These are phyloP conservation scores for Ormyrus pomaceus DNA, from an alignment of 2,888 invertebrate species.

Conservation along the genomic window DNA sequence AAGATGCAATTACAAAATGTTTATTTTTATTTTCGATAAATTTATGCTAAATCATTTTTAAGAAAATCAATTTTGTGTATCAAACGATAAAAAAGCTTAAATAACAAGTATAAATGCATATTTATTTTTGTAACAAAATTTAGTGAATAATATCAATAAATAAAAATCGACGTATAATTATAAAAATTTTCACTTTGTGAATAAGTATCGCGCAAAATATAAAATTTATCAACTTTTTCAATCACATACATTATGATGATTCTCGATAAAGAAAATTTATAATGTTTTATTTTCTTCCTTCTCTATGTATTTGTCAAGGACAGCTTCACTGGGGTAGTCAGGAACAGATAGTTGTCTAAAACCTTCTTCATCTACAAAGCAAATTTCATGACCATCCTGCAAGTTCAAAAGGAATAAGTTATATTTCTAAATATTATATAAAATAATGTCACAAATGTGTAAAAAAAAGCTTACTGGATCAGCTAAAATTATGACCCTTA, in stretches of 20 bases:
- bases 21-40: no score
- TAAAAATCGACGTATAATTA: background rate
- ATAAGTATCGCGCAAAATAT: background rate
- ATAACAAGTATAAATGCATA: constrained; percentile 12
- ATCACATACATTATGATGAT: no score
- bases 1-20: no score
- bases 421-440: background rate
- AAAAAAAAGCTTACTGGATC: constrained; percentile 88
- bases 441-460: constrained; percentile 88
- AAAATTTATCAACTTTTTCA: background rate
- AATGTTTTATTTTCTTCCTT: constrained; percentile 77
- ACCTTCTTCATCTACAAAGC: constrained; percentile 98
- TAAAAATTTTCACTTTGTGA: no score
- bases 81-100: no score
- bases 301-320: constrained; percentile 86
- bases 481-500: constrained; percentile 95
- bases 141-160: background rate
- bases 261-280: constrained; percentile 5
- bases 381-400: constrained; percentile 96
- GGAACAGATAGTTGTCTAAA: constrained; percentile 91
- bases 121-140: constrained; percentile 16
- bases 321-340: constrained; percentile 89
- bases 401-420: constrained; percentile 59
- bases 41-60: no score
- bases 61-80: no score